Conservation (phyloP, 2,113 vertebrate species). For the Entelurus aequoreus region DNA sequence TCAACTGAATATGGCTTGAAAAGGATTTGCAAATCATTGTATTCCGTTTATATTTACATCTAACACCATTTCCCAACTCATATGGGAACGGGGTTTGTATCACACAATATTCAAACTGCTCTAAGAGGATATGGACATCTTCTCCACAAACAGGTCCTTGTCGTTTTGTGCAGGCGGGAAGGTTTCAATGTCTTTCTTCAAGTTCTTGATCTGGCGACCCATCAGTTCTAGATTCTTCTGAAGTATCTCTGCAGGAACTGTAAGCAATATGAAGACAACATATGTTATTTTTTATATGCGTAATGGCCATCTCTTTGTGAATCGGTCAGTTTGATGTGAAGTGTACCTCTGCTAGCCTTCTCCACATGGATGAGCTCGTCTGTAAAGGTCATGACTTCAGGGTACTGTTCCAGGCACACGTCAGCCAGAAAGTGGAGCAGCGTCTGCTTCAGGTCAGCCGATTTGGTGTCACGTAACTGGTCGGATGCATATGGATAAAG, state of each 20-base stretch:
- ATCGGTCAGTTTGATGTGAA: not conserved
- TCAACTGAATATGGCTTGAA: too few relatives aligned
- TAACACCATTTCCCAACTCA: too few relatives aligned
- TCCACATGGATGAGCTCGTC: conserved; percentile 88
- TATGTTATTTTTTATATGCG: not conserved
- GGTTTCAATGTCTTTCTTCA: conserved; percentile 74
- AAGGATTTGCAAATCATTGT: too few relatives aligned
- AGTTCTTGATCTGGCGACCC: conserved; percentile 73
- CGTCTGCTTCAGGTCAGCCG: conserved; percentile 80
- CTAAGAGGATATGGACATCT: conserved; percentile 80
- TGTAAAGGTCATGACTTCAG: conserved; percentile 78
- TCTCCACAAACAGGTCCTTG: conserved; percentile 77
- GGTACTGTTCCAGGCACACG: conserved; percentile 77
- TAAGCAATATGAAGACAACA: not conserved
- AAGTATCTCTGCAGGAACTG: conserved; percentile 79
- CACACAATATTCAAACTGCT: not conserved
- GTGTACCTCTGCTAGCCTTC: conserved; percentile 86
- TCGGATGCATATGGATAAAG: conserved; percentile 3
- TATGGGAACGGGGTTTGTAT: too few relatives aligned
- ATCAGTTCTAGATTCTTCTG: conserved; percentile 83
- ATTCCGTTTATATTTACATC: too few relatives aligned
- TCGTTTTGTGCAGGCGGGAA: conserved; percentile 76
- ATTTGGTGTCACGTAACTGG: conserved; percentile 79
- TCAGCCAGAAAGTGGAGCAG: conserved; percentile 87
- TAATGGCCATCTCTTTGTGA: not conserved